These are phyloP conservation scores for Chaunax sp. DNA, from an alignment of 2,797 vertebrate genomes.

Conservation along the genomic window DNA sequence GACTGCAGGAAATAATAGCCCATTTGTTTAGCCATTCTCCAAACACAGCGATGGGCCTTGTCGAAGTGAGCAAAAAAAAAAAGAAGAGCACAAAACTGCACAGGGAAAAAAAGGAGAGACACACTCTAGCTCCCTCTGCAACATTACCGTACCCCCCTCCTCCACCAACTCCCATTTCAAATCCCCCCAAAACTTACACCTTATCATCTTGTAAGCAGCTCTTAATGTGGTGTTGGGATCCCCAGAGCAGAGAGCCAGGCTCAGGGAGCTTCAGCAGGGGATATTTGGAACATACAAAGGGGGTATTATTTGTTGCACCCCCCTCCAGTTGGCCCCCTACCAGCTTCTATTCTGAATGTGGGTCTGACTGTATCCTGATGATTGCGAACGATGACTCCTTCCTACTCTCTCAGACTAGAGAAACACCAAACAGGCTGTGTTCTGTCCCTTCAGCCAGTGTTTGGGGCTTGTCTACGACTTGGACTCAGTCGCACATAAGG, in stretches of 20 bases:
- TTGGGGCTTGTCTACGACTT: neutral
- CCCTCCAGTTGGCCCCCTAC: conserved; percentile 59
- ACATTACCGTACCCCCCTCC: conserved; percentile 31
- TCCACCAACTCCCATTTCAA: conserved; percentile 57
- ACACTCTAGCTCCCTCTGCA: conserved; percentile 37
- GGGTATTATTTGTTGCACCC: conserved; percentile 77
- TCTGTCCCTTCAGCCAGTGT: neutral
- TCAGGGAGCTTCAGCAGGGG: conserved; percentile 68
- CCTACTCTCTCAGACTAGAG: conserved; percentile 17
- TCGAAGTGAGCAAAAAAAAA: conserved; percentile 42
- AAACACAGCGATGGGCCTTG: conserved; percentile 49
- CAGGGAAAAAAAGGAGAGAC: conserved; percentile 30
- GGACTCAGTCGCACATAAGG: neutral
- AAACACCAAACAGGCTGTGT: neutral
- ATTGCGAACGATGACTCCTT: conserved; percentile 64
- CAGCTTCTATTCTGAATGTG: conserved; percentile 67
- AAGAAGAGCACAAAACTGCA: conserved; percentile 40
- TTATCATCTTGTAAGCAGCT: conserved; percentile 82
- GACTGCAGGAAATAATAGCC: conserved; percentile 63
- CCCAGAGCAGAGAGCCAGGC: conserved; percentile 53
- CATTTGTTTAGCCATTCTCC: conserved; percentile 67
- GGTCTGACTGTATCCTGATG: conserved; percentile 62
- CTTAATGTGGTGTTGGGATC: conserved; percentile 79
- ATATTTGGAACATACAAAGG: conserved; percentile 76
- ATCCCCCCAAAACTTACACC: conserved; percentile 75